phyloP scores from a whole-genome alignment of 2,113 vertebrate genomes.

The Pionites leucogaster region DNA sequence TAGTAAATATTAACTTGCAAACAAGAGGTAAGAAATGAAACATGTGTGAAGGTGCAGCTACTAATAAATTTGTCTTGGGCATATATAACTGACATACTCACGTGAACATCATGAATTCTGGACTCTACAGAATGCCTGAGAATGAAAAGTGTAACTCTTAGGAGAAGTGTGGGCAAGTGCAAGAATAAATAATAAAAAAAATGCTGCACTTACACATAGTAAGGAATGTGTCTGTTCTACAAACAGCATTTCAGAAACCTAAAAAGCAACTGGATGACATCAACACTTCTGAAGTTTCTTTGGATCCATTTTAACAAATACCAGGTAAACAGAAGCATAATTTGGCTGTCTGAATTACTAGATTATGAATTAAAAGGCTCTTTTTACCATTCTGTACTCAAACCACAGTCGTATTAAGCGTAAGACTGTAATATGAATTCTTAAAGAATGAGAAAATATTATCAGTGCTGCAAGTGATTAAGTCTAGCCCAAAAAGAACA shows the following conservation, averaged over 20 bases:
- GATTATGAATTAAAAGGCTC: slow-evolving; percentile 54
- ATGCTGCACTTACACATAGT: background rate
- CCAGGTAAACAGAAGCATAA: slow-evolving; percentile 51
- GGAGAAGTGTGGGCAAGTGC: background rate
- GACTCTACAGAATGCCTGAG: background rate
- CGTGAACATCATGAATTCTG: background rate
- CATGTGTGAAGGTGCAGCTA: background rate
- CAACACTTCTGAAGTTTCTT: background rate
- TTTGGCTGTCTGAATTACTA: slow-evolving; percentile 52
- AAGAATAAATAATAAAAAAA: background rate
- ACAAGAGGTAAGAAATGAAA: background rate
- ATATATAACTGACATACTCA: background rate
- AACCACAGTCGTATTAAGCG: slow-evolving; percentile 31
- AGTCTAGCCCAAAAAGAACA: slow-evolving; percentile 33
- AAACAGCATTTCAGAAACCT: background rate
- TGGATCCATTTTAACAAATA: slow-evolving; percentile 43
- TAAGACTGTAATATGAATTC: slow-evolving; percentile 47
- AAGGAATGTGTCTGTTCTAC: background rate
- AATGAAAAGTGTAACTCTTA: background rate
- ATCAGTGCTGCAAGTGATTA: slow-evolving; percentile 61
- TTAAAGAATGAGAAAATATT: slow-evolving; percentile 63
- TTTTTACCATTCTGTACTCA: slow-evolving; percentile 31
- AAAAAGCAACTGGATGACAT: background rate
- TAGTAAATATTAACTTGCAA: background rate
- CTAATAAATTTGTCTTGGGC: background rate